phyloP scores from a whole-genome alignment of 2,888 invertebrate species.

The Pseudeuparius sepicola region DNA sequence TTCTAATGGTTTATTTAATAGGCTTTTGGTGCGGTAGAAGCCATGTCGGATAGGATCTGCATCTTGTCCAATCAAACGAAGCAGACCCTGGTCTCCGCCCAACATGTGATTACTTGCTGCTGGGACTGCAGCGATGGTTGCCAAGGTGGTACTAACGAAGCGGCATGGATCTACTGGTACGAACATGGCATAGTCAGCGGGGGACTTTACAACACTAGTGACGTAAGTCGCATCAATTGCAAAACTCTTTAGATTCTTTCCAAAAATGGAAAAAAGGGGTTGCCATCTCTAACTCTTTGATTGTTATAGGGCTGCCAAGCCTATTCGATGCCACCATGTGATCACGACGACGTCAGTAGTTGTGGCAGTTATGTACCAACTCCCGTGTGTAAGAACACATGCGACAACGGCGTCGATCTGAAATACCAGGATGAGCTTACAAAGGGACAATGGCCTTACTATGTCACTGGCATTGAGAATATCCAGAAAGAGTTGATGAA shows the following conservation, averaged over 20 bases:
- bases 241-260: too few species aligned
- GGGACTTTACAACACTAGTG: slow-evolving; percentile 37
- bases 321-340: slow-evolving; percentile 19
- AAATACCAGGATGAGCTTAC: slow-evolving; percentile 8
- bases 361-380: slow-evolving; percentile 1
- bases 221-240: slow-evolving; percentile 12
- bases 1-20: slow-evolving; percentile 1
- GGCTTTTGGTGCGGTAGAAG: slow-evolving; percentile 11
- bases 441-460: slow-evolving; percentile 10
- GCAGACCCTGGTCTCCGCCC: slow-evolving; percentile 66
- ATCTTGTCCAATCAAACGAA: slow-evolving; percentile 59
- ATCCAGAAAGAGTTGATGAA: slow-evolving; percentile 68
- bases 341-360: slow-evolving; percentile 13
- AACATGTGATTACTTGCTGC: slow-evolving; percentile 73
- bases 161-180: slow-evolving; percentile 76
- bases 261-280: too few species aligned
- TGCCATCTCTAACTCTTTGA: too few species aligned
- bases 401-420: slow-evolving; percentile 29
- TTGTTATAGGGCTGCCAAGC: slow-evolving; percentile 19
- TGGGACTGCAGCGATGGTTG: slow-evolving; percentile 47
- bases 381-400: slow-evolving; percentile 13
- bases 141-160: slow-evolving; percentile 67
- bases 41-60: slow-evolving; percentile 62
- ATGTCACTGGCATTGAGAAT: slow-evolving; percentile 37
- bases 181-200: slow-evolving; percentile 46